Evolutionary conservation across 2,888 invertebrate species (phyloP), one percentile per base, ranked within the genome.

Genomic region (Drosophila koepferae): DNA sequence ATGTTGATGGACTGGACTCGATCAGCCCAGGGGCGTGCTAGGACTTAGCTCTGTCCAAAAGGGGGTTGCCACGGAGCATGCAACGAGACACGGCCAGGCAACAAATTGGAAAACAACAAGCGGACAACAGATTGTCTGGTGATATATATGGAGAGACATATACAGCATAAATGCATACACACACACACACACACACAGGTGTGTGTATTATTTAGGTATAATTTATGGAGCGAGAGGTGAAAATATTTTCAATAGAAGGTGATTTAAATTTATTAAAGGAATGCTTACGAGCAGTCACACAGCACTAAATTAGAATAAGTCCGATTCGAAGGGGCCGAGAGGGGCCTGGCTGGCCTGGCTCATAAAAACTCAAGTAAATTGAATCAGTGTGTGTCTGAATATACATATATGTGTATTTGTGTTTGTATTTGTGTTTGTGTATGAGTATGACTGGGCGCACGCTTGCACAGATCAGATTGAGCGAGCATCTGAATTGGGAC

Each of bases 201-300:
- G 48, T 56, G 51, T 66, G 77, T 63, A 77, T 76, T 70, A 77
- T 63, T 46, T 76, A 40, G 76, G 72, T 71, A 81, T 90, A 89
- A 86, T 86, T 86, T 86, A 86, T 86, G 90, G 74, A 77, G 75
- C 82, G 62, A 74, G 86, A 87, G 90, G 86, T 87, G 86, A 89
- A 87, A 87, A 87, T 86, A 89, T 86, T 90, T 86, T 86, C 86
- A 90, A 86, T 87, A 87, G 90, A 89, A 85, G 86, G 86, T 87
- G 86, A 90, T 87, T 87, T 90, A 87, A 87, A 87, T 87, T 87
- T 87, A 90, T 87, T 86, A 90, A 86, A 86, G 90, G 87, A 86
- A 90, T 90, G 85, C 89, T 86, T 84, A 88, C 86, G 86, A 87
- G 79, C 84, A 82, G 88, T 82, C 76, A 65, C 79, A 78, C 73